Evolutionary conservation across 2,888 invertebrate species (phyloP), one percentile per base, ranked within the genome.

Genomic region (Oligia strigilis): DNA sequence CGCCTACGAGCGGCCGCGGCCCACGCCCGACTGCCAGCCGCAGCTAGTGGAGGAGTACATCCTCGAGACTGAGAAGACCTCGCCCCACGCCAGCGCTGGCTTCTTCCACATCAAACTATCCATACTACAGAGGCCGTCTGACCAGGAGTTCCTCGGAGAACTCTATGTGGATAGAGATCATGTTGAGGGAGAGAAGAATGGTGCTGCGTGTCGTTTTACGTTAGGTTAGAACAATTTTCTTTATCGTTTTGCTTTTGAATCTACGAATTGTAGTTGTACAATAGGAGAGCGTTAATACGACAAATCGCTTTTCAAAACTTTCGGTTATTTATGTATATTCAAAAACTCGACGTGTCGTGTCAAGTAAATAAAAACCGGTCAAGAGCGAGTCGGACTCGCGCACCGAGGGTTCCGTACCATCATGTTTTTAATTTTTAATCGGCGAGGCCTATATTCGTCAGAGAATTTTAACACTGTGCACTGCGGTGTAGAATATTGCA

Each of bases 71-170:
- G 99, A 99, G 91, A 97, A 97, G 79, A 97, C 97, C 0, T 96
- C 98, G 90, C 97, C 98, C 14, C 97, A 97, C 90, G 97, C 97
- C 81, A 93, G 97, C 11, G 93, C 97, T 1, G 97, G 98, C 82
- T 98, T 98, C 89, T 98, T 99, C 96, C 98, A 98, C 94, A 99
- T 99, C 92, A 98, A 98, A 93, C 97, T 99, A 88, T 98, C 98
- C 79, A 99, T 99, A 94, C 97, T 98, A 85, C 99, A 99, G 95
- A 97, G 99, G 94, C 98, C 98, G 90, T 98, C 98, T 78, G 99
- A 99, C 95, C 98, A 98, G 85, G 98, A 99, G 96, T 99, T 98
- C 96, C 97, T 99, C 84, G 99, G 99, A 49, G 99, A 99, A 95
- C 97, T 99, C 75, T 99, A 99, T 95, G 98, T 99, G 77, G 99